Conservation (phyloP, 2,888 invertebrate genomes). For the Andrena marginata region DNA sequence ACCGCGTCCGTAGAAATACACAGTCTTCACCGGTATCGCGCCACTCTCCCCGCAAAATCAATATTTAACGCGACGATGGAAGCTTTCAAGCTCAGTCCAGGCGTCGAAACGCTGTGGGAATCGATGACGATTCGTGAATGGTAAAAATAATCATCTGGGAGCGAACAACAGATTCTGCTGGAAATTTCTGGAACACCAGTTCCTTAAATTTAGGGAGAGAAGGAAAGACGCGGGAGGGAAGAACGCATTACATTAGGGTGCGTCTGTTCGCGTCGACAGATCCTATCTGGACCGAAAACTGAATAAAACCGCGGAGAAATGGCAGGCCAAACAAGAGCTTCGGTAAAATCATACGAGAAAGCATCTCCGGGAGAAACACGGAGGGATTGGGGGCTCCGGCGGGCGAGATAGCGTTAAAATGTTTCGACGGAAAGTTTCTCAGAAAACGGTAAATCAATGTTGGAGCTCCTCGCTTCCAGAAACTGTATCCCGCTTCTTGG, state of each 20-base stretch:
- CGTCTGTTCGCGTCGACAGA: constrained; percentile 24
- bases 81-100: no score
- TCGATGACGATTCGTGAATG: no score
- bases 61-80: no score
- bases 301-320: constrained; percentile 25
- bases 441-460: not conserved
- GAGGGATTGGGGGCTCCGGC: not conserved
- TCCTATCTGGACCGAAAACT: not conserved
- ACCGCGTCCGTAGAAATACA: no score
- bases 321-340: constrained; percentile 26
- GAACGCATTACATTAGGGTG: constrained; percentile 6
- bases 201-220: constrained; percentile 6
- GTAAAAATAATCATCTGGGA: no score
- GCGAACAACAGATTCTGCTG: no score
- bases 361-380: constrained; percentile 16
- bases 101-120: no score
- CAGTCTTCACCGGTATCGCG: no score
- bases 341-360: constrained; percentile 36
- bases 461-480: not conserved
- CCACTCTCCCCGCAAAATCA: no score
- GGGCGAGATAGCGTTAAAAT: constrained; percentile 6
- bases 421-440: constrained; percentile 11
- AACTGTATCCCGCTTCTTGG: not conserved
- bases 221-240: not conserved
- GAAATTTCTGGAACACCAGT: no score